These are phyloP conservation scores for Kuschelorhynchus macadamiae DNA, from an alignment of 2,888 invertebrate species.

Conservation along the genomic window DNA sequence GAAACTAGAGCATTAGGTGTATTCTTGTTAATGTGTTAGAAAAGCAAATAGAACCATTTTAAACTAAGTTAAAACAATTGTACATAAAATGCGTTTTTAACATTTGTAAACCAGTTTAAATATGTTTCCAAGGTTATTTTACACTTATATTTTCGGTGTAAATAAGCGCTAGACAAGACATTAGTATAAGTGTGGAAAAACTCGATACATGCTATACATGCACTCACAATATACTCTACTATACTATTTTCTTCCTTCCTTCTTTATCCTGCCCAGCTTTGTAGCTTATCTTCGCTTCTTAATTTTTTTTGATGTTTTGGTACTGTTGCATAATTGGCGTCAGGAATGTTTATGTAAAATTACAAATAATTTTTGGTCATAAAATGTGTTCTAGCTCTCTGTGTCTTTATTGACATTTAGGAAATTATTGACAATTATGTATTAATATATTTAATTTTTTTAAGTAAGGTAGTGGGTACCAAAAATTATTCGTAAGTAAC, in stretches of 20 bases:
- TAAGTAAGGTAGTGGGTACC: too few species aligned
- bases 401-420: too few species aligned
- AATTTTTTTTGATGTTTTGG: slow-evolving; percentile 36
- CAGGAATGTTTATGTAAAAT: slow-evolving; percentile 42
- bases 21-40: slow-evolving; percentile 27
- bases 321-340: slow-evolving; percentile 35
- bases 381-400: too few species aligned
- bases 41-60: background rate
- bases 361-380: slow-evolving; percentile 38
- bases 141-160: slow-evolving; percentile 13
- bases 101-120: slow-evolving; percentile 10
- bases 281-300: slow-evolving; percentile 58
- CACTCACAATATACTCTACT: slow-evolving; percentile 42
- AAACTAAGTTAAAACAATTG: slow-evolving; percentile 15
- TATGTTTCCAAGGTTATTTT: slow-evolving; percentile 23
- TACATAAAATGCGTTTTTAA: slow-evolving; percentile 14
- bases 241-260: slow-evolving; percentile 53
- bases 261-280: slow-evolving; percentile 63
- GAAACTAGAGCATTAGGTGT: slow-evolving; percentile 31
- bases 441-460: too few species aligned
- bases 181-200: slow-evolving; percentile 19
- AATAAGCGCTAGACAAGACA: too few species aligned
- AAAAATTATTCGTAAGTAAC: slow-evolving; percentile 32
- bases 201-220: slow-evolving; percentile 33
- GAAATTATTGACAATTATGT: too few species aligned